Percentiles rank a stretch among this genome's conserved stretches.
Conservation (phyloP, 2,113 vertebrate genomes). For the Odontophorus gujanensis region DNA sequence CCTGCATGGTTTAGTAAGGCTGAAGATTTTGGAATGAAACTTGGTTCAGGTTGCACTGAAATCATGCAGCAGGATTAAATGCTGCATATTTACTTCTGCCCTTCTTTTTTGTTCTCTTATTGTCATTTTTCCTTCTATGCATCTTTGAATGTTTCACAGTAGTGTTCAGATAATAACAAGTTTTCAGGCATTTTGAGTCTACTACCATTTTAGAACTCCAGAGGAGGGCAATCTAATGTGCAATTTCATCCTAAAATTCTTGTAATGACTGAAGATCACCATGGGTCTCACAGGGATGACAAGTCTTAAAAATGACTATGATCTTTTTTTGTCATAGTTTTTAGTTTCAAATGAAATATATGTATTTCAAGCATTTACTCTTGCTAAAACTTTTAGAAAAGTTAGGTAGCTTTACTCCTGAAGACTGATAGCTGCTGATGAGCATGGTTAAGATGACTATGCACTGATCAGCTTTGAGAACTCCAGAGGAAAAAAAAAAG, state of each 20-base stretch:
- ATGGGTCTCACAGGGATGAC: neutral
- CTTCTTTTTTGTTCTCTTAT: neutral
- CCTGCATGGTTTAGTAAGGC: neutral
- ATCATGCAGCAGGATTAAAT: too few species aligned
- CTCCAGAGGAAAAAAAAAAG: neutral
- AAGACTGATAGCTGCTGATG: neutral
- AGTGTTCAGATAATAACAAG: accelerated
- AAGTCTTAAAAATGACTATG: neutral
- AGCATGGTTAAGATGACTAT: neutral
- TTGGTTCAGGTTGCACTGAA: accelerated
- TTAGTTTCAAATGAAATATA: neutral
- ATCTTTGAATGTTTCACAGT: neutral
- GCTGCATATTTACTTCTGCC: neutral
- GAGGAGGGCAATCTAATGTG: neutral
- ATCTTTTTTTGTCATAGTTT: neutral
- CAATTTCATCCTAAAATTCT: neutral
- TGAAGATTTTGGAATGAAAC: neutral
- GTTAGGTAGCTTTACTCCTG: accelerated
- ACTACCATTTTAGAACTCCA: neutral
- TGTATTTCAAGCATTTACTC: neutral
- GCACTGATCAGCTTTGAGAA: neutral
- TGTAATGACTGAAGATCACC: neutral
- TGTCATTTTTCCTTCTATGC: neutral
- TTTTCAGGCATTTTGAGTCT: neutral
- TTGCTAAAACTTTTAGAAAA: neutral